Conservation (phyloP, 2,113 vertebrate species). For the Laticauda laticaudata region DNA sequence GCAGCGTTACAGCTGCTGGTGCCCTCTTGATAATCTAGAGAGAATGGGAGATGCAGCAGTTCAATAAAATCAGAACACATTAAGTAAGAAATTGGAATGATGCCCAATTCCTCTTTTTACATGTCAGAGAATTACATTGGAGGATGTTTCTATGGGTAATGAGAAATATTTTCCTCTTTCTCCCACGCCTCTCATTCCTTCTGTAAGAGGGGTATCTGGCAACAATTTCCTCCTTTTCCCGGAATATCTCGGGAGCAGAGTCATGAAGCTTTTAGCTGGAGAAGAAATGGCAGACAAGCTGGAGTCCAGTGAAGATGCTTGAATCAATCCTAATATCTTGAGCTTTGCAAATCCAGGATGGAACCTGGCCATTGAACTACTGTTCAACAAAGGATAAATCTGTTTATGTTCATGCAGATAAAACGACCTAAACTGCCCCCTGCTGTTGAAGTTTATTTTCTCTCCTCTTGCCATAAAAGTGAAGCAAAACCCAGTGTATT, state of each 20-base stretch:
- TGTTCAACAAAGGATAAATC: neutral
- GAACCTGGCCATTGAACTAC: neutral
- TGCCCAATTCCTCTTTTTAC: neutral
- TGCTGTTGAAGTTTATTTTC: neutral
- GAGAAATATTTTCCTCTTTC: neutral
- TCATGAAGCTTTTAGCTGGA: neutral
- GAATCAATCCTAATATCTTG: neutral
- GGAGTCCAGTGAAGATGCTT: neutral
- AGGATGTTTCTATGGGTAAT: neutral
- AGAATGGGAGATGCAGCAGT: neutral
- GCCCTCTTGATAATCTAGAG: neutral
- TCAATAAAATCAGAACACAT: neutral
- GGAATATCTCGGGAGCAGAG: neutral
- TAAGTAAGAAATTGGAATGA: neutral
- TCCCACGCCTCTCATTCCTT: neutral
- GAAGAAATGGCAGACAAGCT: neutral
- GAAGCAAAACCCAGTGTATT: neutral
- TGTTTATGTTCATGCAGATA: neutral
- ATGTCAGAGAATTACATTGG: neutral
- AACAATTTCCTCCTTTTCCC: neutral
- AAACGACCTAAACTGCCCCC: neutral
- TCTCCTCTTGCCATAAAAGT: neutral
- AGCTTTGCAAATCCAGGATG: neutral
- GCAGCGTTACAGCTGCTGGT: accelerated
- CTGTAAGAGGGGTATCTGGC: neutral